phyloP scores from a whole-genome alignment of 2,888 invertebrate species.

The Pristionchus maxplancki region DNA sequence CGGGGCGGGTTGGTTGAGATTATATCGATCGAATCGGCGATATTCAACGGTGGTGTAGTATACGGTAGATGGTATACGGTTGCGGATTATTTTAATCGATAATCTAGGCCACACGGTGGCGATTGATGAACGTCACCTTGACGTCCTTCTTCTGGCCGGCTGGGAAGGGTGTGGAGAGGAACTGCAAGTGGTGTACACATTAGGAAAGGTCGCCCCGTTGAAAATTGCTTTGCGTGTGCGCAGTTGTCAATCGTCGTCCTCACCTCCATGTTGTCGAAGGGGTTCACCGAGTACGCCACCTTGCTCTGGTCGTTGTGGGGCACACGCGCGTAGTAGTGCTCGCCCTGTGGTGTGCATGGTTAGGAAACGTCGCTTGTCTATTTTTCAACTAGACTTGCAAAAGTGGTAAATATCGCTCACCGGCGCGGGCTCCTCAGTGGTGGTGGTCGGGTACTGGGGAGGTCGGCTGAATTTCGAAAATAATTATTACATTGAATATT shows the following conservation, averaged over 20 bases:
- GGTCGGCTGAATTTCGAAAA: background rate
- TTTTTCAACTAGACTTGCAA: background rate
- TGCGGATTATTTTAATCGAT: background rate
- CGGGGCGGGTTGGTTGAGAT: conserved; percentile 1
- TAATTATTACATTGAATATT: background rate
- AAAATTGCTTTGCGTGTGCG: background rate
- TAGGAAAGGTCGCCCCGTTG: conserved; percentile 9
- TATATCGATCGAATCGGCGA: conserved; percentile 42
- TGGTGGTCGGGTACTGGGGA: conserved; percentile 3
- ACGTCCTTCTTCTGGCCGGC: conserved; percentile 49
- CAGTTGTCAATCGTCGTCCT: background rate
- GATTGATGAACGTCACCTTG: conserved; percentile 49
- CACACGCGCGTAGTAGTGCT: conserved; percentile 42
- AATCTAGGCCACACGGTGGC: conserved; percentile 29
- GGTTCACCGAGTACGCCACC: conserved; percentile 14
- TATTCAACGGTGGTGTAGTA: conserved; percentile 22
- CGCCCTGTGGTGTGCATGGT: conserved; percentile 22
- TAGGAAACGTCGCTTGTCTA: background rate
- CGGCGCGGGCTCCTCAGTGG: background rate
- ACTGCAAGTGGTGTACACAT: conserved; percentile 33
- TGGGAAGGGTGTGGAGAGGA: conserved; percentile 31
- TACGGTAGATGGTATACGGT: background rate
- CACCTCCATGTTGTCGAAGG: conserved; percentile 42
- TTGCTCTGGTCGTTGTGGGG: conserved; percentile 9
- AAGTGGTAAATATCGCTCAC: background rate